phyloP scores from a whole-genome alignment of 2,888 invertebrate genomes.

The Standfussiana lucernea region DNA sequence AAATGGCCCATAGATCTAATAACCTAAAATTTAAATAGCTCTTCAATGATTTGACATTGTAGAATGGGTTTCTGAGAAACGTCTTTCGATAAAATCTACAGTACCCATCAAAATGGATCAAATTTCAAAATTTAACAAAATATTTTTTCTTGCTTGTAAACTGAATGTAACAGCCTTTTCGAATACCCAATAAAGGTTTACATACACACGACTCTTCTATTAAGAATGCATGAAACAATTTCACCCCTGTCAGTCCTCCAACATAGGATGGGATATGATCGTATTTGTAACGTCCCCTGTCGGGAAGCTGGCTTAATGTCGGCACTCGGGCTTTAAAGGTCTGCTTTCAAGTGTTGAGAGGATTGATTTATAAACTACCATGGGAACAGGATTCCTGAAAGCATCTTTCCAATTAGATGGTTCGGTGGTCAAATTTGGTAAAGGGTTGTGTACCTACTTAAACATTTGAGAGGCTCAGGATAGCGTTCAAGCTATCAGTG shows the following conservation, averaged over 20 bases:
- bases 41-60: not conserved
- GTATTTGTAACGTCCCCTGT: conserved; percentile 54
- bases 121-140: too few species aligned
- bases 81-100: not conserved
- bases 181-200: conserved; percentile 26
- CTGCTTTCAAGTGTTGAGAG: conserved; percentile 23
- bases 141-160: not conserved
- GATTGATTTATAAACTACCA: conserved; percentile 30
- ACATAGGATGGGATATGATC: conserved; percentile 53
- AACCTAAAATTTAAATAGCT: not conserved
- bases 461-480: not conserved
- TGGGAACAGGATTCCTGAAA: not conserved
- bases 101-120: too few species aligned
- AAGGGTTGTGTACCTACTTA: not conserved
- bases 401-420: not conserved
- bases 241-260: conserved; percentile 41
- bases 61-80: not conserved
- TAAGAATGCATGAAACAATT: conserved; percentile 57
- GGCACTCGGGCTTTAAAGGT: conserved; percentile 21
- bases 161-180: not conserved
- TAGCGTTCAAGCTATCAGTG: too few species aligned
- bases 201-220: conserved; percentile 22
- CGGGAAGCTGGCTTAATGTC: conserved; percentile 35
- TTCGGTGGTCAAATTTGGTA: not conserved
- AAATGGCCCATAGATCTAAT: not conserved